Evolutionary conservation across 2,797 vertebrate genomes (phyloP), one percentile per base, ranked within the genome.

Genomic region (Myioborus melanocephalus): DNA sequence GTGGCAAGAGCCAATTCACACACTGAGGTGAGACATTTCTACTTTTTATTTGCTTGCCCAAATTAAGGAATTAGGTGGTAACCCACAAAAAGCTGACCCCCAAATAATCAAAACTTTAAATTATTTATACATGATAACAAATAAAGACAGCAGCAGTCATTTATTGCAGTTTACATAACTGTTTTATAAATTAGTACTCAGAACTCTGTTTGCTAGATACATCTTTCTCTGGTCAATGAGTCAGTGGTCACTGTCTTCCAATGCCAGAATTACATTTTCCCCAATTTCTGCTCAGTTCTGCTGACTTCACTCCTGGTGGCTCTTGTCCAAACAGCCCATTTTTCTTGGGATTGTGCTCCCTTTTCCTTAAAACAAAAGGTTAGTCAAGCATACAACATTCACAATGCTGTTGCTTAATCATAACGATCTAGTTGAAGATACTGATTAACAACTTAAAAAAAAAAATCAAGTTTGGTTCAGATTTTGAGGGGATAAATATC

Each of bases 211-310:
- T 56, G 9, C 9, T 22, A 30, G 9, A 15, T 30, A 6, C 4
- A 10, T 37, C 27, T 37, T 35, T n/a, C 21, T 13, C 17, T 43
- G 19, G 12, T 49, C 22, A 82, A 12, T 43, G 32, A 23, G 10
- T 47, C 18, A 16, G 24, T 8, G 26, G 8, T 30, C 53, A 46
- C 0, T 0, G 16, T 34, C 14, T 46, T 30, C 39, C 46, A 88
- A 0, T 21, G 22, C 32, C 2, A 1, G 32, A 47, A 60, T 35
- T 55, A 35, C 1, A 1, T 53, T 53, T 61, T 2, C 22, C 2
- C 12, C 6, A 41, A 12, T 32, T 53, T 21, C 24, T 17, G 4
- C 3, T 6, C 34, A 47, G 30, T n/a, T 81, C 47, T 68, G 12
- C 30, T 61, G 47, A 82, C 41, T 43, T 75, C 30, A 28, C 12